Evolutionary conservation across 2,888 invertebrate species (phyloP), one percentile per base, ranked within the genome.

Genomic region (Agonum fuliginosum): DNA sequence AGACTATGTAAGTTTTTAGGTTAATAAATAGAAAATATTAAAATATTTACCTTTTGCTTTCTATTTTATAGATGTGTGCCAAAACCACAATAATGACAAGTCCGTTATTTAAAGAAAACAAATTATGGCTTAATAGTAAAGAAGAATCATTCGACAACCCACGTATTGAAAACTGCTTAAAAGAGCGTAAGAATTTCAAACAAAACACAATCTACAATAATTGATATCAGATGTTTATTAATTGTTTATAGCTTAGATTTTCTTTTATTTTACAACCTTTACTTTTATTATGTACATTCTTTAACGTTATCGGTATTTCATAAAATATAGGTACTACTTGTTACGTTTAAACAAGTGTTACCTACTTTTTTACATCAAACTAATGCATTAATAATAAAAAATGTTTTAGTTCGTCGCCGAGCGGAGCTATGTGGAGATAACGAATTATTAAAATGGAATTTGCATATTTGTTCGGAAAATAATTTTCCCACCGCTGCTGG

Each of bases 401-500:
- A 20, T 70, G 51, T 81, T 82, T 74, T 81, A 91, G 91, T 91
- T 78, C 88, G 86, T 80, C 86, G 87, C 80, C 83, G 88, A 81
- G 87, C 88, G 0, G 83, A 86, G 78, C 81, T 81, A 24, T 69
- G 69, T 54, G 54, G 79, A 5, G 79, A 80, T 51, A 84, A 86
- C 76, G 86, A 88, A 78, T 87, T 90, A 78, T 84, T 91, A 6
- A 86, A 89, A 12, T 94, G 93, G 93, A 93, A 94, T 83, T 84
- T 97, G 37, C 94, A 93, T 81, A 92, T 97, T 82, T 94, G 94
- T 84, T 97, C 97, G 0, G 93, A 93, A 84, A 99, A 99, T 86
- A 99, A 99, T 88, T 99, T 99, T 84, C 99, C 99, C 8, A 99
- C 99, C 2, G 98, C 98, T 2, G 98, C 99, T 74, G 99, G 99